Percentiles rank a stretch among this genome's conserved stretches.
Evolutionary conservation across 1,140 invertebrate species (phyloP).

Genomic region (Musca domestica): DNA sequence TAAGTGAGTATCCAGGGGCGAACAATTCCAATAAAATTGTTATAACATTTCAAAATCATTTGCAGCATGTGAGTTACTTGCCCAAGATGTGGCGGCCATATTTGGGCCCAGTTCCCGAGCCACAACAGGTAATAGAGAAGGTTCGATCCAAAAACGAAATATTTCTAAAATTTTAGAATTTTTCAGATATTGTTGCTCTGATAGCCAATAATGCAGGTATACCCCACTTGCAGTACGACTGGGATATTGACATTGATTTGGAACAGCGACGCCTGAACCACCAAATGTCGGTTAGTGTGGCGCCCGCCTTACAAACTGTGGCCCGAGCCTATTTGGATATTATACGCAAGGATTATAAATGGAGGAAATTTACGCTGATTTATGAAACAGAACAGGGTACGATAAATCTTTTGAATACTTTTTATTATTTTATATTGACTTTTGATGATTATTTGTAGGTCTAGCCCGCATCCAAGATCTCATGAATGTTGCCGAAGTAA

Average conservation of each 20-base stretch:
- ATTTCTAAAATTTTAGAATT: no score
- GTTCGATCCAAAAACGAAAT: no score
- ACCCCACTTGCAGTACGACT: slow-evolving; percentile 64
- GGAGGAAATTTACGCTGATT: slow-evolving; percentile 76
- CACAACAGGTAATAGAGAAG: slow-evolving; percentile 53
- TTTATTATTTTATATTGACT: not conserved
- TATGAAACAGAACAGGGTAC: slow-evolving; percentile 75
- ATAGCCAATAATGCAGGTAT: slow-evolving; percentile 70
- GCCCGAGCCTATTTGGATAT: slow-evolving; percentile 72
- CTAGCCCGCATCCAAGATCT: slow-evolving; percentile 80
- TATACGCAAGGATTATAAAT: slow-evolving; percentile 69
- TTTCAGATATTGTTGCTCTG: slow-evolving; percentile 61
- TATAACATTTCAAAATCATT: no score
- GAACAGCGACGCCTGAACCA: slow-evolving; percentile 54
- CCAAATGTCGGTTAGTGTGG: slow-evolving; percentile 64
- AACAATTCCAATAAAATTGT: no score
- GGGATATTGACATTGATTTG: slow-evolving; percentile 60
- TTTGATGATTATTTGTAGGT: slow-evolving; percentile 52
- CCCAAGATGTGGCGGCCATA: slow-evolving; percentile 70
- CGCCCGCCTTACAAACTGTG: slow-evolving; percentile 69
- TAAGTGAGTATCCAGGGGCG: slow-evolving; percentile 47
- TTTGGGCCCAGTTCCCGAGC: slow-evolving; percentile 72
- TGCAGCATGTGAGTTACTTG: slow-evolving; percentile 60
- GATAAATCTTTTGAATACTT: not conserved
- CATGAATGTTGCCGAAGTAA: slow-evolving; percentile 65